A percentile compares a stretch with the other conserved stretches of the same genome.
Evolutionary conservation across 2,113 vertebrate genomes (phyloP).

Genomic region (Dasyprocta punctata): DNA sequence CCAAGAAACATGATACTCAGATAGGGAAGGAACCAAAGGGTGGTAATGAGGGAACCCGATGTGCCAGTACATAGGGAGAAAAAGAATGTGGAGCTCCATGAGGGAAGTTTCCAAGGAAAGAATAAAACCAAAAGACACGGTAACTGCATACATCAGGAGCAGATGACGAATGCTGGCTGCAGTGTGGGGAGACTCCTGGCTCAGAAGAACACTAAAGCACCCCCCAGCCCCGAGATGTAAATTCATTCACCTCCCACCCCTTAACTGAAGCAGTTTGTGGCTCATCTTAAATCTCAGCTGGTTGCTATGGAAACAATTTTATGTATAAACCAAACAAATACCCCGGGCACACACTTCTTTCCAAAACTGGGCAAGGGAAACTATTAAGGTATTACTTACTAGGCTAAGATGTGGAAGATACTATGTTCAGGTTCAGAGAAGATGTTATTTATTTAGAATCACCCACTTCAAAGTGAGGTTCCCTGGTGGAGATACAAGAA

Average conservation of each 20-base stretch:
- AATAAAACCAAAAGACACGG: neutral
- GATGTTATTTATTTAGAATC: neutral
- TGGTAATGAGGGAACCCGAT: neutral
- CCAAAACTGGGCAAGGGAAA: conserved; percentile 27
- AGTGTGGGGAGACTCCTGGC: neutral
- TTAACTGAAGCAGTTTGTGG: neutral
- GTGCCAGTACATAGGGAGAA: rapidly evolving
- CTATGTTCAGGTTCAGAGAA: neutral
- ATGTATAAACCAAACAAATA: conserved; percentile 37
- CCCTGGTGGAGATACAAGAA: neutral
- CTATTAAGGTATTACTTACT: neutral
- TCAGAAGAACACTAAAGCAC: neutral
- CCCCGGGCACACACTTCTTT: conserved; percentile 26
- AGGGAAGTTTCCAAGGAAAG: neutral
- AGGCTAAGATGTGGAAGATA: neutral
- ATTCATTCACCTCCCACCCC: neutral
- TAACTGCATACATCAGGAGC: no score
- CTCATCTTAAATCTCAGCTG: conserved; percentile 40
- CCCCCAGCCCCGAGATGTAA: neutral
- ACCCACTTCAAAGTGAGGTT: neutral
- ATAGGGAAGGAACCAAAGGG: neutral
- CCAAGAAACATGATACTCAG: neutral
- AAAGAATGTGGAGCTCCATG: neutral
- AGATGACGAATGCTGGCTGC: rapidly evolving
- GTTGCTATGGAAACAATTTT: conserved; percentile 74